Percentiles rank a stretch among this genome's conserved stretches.
These are phyloP conservation scores for Belgica antarctica DNA, from an alignment of 2,888 invertebrate genomes.

Conservation along the genomic window DNA sequence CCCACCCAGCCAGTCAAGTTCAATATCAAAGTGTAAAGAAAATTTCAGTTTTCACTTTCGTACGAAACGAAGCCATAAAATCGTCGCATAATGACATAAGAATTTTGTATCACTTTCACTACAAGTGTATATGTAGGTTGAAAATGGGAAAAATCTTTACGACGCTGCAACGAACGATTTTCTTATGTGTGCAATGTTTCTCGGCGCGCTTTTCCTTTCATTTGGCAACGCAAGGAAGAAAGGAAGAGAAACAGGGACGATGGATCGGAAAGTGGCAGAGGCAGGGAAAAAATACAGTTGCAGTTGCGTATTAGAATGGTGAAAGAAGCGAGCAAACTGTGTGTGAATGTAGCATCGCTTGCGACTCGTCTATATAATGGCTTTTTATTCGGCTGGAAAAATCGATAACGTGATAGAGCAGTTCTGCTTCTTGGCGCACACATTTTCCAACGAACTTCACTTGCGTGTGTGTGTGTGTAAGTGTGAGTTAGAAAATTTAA, in stretches of 20 bases:
- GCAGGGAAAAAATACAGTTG: constrained; percentile 36
- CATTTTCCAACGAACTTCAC: constrained; percentile 20
- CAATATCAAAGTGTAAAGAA: constrained; percentile 1
- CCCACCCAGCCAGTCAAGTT: too few species aligned
- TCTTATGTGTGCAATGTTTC: background rate
- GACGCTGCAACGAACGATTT: constrained; percentile 34
- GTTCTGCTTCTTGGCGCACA: constrained; percentile 12
- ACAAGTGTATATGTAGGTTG: constrained; percentile 41
- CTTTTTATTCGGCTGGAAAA: constrained; percentile 44
- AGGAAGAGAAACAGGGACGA: constrained; percentile 7
- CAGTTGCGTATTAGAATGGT: constrained; percentile 43
- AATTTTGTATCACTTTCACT: constrained; percentile 12
- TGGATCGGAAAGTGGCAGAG: constrained; percentile 9
- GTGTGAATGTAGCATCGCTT: constrained; percentile 42
- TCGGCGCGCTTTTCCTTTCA: constrained; percentile 9
- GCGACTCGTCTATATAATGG: constrained; percentile 43
- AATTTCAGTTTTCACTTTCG: constrained; percentile 24
- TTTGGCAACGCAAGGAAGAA: background rate
- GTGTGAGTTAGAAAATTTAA: constrained; percentile 32
- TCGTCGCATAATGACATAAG: constrained; percentile 12
- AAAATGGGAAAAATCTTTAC: constrained; percentile 16
- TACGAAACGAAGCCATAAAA: constrained; percentile 5
- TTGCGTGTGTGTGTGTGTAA: constrained; percentile 3
- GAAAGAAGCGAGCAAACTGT: constrained; percentile 25
- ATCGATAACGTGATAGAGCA: constrained; percentile 43